These are phyloP conservation scores for Struthio camelus DNA, from an alignment of 2,113 vertebrate species.

Conservation along the genomic window DNA sequence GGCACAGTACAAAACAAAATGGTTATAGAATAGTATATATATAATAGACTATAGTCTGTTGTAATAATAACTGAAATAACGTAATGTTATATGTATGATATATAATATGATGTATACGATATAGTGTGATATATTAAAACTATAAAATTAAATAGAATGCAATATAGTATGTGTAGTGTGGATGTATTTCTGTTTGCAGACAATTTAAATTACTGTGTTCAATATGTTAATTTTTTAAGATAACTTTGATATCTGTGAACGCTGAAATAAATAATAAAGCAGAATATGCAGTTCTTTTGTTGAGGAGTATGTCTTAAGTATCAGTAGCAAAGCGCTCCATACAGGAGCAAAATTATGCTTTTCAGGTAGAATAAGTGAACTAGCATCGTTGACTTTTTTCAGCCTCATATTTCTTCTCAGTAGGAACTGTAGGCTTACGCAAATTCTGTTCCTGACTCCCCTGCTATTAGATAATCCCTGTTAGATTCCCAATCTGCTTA, in stretches of 20 bases:
- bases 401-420: fast-evolving
- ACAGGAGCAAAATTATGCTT: background rate
- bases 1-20: background rate
- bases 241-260: background rate
- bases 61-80: background rate
- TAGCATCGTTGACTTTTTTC: background rate
- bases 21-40: background rate
- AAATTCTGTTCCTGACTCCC: background rate
- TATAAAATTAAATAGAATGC: background rate
- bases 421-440: fast-evolving
- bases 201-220: background rate
- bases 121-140: background rate
- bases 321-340: background rate
- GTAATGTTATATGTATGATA: background rate
- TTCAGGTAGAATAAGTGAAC: background rate
- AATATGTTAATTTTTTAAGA: background rate
- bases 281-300: background rate
- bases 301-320: background rate
- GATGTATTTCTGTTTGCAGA: background rate
- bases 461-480: background rate
- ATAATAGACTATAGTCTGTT: background rate
- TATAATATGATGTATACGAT: background rate
- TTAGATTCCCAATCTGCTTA: background rate
- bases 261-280: background rate
- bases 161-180: background rate